phyloP scores from a whole-genome alignment of 2,888 invertebrate genomes.

The Volucella bombylans region DNA sequence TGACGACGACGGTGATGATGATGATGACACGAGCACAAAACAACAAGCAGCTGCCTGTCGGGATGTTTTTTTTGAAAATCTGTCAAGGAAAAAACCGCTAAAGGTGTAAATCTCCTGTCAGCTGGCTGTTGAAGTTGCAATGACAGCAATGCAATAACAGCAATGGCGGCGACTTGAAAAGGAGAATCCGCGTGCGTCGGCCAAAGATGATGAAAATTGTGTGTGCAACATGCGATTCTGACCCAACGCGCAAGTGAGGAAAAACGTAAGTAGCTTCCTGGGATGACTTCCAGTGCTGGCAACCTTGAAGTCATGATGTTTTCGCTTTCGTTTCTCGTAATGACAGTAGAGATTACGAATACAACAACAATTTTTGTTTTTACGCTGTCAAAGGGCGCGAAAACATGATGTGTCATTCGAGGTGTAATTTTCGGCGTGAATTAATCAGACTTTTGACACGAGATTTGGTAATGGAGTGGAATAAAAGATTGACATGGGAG shows the following conservation, averaged over 20 bases:
- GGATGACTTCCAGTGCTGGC: conserved; percentile 2
- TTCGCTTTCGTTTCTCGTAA: conserved; percentile 60
- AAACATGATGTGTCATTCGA: conserved; percentile 3
- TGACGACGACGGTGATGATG: conserved; percentile 16
- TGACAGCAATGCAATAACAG: background rate
- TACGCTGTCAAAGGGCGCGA: conserved; percentile 16
- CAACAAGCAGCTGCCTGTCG: conserved; percentile 52
- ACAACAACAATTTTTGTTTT: conserved; percentile 49
- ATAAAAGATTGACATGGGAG: no score
- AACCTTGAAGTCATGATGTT: conserved; percentile 52
- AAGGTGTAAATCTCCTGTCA: conserved; percentile 69
- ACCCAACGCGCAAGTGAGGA: conserved; percentile 45
- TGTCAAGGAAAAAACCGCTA: conserved; percentile 54
- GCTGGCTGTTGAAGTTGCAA: background rate
- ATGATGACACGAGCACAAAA: conserved; percentile 55
- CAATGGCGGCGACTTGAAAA: conserved; percentile 19
- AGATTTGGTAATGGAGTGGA: conserved; percentile 16
- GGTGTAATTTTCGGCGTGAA: conserved; percentile 19
- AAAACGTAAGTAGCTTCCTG: conserved; percentile 33
- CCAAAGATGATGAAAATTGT: conserved; percentile 57
- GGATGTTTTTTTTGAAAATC: conserved; percentile 54
- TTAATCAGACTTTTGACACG: conserved; percentile 41
- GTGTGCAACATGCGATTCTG: conserved; percentile 66
- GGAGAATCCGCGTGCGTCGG: conserved; percentile 18
- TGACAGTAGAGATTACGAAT: conserved; percentile 40